These are phyloP conservation scores for Periplaneta americana DNA, from an alignment of 1,140 invertebrate genomes.

Conservation along the genomic window DNA sequence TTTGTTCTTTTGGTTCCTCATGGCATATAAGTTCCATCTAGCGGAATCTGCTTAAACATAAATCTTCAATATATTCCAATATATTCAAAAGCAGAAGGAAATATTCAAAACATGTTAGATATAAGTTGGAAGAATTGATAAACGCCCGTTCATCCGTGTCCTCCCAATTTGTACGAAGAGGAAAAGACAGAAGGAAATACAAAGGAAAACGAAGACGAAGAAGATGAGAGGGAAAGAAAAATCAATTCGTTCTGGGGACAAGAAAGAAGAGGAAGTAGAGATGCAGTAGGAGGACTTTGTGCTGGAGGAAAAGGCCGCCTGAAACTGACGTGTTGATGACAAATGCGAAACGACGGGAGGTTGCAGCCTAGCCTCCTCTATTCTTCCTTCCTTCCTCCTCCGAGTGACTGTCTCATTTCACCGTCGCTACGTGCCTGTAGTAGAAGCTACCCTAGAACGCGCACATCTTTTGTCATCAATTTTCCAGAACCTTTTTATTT, in stretches of 20 bases:
- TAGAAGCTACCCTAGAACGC: neutral
- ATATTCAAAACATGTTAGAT: neutral
- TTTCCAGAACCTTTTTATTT: neutral
- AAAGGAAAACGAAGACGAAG: neutral
- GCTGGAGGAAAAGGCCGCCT: neutral
- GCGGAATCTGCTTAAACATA: neutral
- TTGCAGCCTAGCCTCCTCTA: neutral
- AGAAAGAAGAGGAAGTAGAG: neutral
- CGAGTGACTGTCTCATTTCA: neutral
- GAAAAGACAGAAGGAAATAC: neutral
- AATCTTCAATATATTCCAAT: neutral
- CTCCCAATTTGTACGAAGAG: neutral
- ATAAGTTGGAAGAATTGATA: neutral
- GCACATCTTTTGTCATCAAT: neutral
- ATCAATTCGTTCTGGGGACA: neutral
- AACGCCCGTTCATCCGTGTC: neutral
- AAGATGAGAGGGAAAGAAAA: neutral
- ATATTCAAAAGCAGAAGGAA: neutral
- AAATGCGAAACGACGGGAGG: neutral
- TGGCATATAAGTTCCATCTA: neutral
- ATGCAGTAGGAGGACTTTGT: neutral
- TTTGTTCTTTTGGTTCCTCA: too few species aligned
- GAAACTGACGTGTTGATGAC: slow-evolving; percentile 8
- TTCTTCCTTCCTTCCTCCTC: neutral
- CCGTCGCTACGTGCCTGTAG: too few species aligned